Conservation (phyloP, 2,888 invertebrate species). For the Ephialtes manifestator region DNA sequence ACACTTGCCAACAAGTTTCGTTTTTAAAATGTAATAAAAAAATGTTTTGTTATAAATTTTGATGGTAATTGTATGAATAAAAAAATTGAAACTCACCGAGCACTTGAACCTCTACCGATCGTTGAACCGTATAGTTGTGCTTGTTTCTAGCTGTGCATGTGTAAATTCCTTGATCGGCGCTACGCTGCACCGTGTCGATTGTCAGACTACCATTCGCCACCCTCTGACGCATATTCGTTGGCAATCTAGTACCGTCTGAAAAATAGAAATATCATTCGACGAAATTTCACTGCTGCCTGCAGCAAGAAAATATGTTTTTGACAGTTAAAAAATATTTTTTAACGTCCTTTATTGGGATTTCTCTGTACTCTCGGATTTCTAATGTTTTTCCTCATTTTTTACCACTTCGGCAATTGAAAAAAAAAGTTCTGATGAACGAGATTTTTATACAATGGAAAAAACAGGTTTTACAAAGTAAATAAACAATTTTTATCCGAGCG, state of each 20-base stretch:
- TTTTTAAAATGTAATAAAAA: background rate
- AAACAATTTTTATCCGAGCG: too few relatives aligned
- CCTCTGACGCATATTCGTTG: slow-evolving; percentile 87
- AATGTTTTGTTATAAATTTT: background rate
- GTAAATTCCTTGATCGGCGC: slow-evolving; percentile 87
- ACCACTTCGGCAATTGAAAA: too few relatives aligned
- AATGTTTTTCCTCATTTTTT: background rate
- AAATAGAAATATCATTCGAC: slow-evolving; percentile 13
- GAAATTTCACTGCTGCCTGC: background rate
- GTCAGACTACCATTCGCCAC: slow-evolving; percentile 87
- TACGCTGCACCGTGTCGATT: slow-evolving; percentile 87
- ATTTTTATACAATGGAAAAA: too few relatives aligned
- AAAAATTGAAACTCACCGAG: slow-evolving; percentile 83
- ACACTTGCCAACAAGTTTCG: too few relatives aligned
- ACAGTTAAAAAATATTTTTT: background rate
- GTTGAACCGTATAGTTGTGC: slow-evolving; percentile 85
- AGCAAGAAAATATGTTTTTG: background rate
- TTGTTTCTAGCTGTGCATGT: slow-evolving; percentile 87
- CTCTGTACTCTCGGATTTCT: background rate
- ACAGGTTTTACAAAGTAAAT: too few relatives aligned
- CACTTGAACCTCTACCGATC: slow-evolving; percentile 85
- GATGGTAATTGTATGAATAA: slow-evolving; percentile 21
- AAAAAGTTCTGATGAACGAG: too few relatives aligned
- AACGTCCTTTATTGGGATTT: background rate
- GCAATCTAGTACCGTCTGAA: slow-evolving; percentile 86